Conservation (phyloP, 2,797 vertebrate genomes). For the Hephaestus fuliginosus region DNA sequence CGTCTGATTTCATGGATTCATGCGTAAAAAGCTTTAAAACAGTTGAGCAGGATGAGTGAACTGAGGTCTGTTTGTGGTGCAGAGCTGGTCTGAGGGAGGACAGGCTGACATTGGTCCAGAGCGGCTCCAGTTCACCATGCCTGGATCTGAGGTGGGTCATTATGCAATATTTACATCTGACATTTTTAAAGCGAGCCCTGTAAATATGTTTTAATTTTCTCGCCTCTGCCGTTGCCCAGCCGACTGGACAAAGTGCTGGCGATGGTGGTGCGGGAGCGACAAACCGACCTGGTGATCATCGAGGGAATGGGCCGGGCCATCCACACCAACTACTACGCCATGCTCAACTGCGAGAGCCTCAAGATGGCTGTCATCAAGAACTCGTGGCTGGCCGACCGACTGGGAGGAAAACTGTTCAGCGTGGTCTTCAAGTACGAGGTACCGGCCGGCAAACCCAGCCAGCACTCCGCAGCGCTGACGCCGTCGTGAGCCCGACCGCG, state of each 20-base stretch:
- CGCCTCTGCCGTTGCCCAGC: slow-evolving; percentile 73
- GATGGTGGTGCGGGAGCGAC: slow-evolving; percentile 89
- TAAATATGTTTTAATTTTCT: background rate
- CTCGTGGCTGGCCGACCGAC: slow-evolving; percentile 95
- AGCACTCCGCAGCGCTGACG: slow-evolving; percentile 39
- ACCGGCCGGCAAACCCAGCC: slow-evolving; percentile 79
- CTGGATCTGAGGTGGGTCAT: slow-evolving; percentile 93
- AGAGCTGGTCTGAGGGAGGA: slow-evolving; percentile 91
- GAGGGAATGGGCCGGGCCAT: slow-evolving; percentile 99
- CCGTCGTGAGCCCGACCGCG: slow-evolving; percentile 29
- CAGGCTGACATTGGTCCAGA: slow-evolving; percentile 91
- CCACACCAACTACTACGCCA: slow-evolving; percentile 97
- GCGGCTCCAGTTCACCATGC: slow-evolving; percentile 96
- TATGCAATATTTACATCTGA: background rate
- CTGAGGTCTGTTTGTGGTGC: slow-evolving; percentile 33
- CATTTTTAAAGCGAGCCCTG: background rate
- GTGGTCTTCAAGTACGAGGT: slow-evolving; percentile 99
- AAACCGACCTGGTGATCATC: slow-evolving; percentile 95
- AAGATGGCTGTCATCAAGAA: slow-evolving; percentile 99
- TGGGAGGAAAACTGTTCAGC: slow-evolving; percentile 97
- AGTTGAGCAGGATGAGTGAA: background rate
- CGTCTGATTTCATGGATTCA: background rate
- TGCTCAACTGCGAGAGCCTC: slow-evolving; percentile 94
- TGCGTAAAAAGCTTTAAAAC: background rate
- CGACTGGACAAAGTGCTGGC: slow-evolving; percentile 96